Base-by-base conservation (phyloP, 2,888 invertebrate genomes). In the Nipponacmea schrenckii region DNA sequence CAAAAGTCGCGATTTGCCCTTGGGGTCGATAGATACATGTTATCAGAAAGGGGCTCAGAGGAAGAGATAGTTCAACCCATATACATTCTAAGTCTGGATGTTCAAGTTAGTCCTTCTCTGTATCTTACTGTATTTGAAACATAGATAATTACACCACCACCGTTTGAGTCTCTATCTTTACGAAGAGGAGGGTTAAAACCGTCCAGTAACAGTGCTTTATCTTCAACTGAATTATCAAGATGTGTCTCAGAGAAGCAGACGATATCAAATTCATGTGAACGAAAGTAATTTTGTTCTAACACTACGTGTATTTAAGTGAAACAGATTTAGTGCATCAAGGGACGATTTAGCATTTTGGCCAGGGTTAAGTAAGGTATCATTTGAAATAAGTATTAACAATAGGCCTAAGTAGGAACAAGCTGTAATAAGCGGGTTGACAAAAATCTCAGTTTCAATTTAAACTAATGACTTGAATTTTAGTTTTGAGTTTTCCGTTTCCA, bases 91-190 rank as follows among this genome's bases (percentile, higher is more conserved):
- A 14, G 39, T 27, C 45, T 24, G 17, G 1, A 15, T 26, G 12
- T 62, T 70, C 70, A 15, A 66, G 44, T 70, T 66, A 5, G 17
- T 31, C 14, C 70, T n/a, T n/a, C 56, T 56, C 26, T 67, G 17
- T 15, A 44, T 48, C 10, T 24, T 48, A 67, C 7, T 15, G 26
- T 26, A 17, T 46, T 8, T 20, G 17, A 17, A 24, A 46, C 46
- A 31, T 67, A 48, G 48, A 67, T 48, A 15, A 64, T 17, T n/a
- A 31, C n/a, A 26, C 39, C 39, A 17, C 64, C 39, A 39, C 39
- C 64, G n/a, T 24, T n/a, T 7, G 5, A 20, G 24, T 56, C 24
- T 20, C 56, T 56, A 56, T 56, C 56, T 56, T 50, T 50, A 50
- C 50, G 50, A 20, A n/a, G 20, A n/a, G 50, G 50, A n/a, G 14